A percentile compares a stretch with the other conserved stretches of the same genome.
Conservation (phyloP, 2,113 vertebrate genomes). For the human region GRCh38 chr4:10476001-10476500, state of each 20-base stretch:
- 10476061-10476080: neutral
- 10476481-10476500: no score
- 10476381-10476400: neutral
- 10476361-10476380: neutral
- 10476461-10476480: no score
- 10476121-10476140: neutral
- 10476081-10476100: neutral
- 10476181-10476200: neutral
- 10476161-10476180: neutral
- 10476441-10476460: neutral
- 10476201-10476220: neutral
- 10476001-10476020: neutral
- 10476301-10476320: no score
- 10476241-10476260: neutral
- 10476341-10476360: neutral
- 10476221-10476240: neutral
- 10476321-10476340: no score
- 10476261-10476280: neutral
- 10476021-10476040: neutral
- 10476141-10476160: neutral
- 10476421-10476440: no score
- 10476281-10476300: no score
- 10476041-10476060: neutral
- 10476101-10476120: no score
- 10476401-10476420: neutral